phyloP scores from a whole-genome alignment of 2,888 invertebrate genomes.

The Chesias legatella region DNA sequence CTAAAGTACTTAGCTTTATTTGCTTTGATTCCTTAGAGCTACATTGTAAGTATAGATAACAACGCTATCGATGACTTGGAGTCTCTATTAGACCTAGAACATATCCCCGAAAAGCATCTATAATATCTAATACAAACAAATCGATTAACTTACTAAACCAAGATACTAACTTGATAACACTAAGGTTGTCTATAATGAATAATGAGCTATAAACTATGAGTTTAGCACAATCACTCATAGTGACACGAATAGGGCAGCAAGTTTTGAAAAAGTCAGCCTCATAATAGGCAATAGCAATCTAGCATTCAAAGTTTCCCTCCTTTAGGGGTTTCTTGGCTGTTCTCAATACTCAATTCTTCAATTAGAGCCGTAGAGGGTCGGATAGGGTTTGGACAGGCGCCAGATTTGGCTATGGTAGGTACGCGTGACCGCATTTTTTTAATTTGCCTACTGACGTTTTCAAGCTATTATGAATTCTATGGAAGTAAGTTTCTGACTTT shows the following conservation, averaged over 20 bases:
- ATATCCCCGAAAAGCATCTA: conserved; percentile 42
- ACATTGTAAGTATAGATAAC: conserved; percentile 12
- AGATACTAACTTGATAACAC: conserved; percentile 41
- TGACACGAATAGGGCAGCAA: conserved; percentile 59
- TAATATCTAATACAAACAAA: conserved; percentile 42
- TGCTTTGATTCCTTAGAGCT: conserved; percentile 9
- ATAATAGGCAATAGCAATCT: conserved; percentile 15
- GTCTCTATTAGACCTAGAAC: conserved; percentile 5
- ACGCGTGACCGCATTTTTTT: too few relatives aligned
- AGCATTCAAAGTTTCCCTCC: not conserved
- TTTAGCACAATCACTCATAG: conserved; percentile 80
- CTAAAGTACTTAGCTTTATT: conserved; percentile 6
- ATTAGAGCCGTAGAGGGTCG: too few relatives aligned
- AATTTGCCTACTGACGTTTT: too few relatives aligned
- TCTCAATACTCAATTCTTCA: too few relatives aligned
- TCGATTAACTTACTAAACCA: conserved; percentile 43
- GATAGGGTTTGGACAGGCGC: too few relatives aligned
- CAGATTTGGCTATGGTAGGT: too few relatives aligned
- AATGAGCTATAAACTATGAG: conserved; percentile 74
- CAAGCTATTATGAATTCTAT: too few relatives aligned
- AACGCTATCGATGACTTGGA: conserved; percentile 10
- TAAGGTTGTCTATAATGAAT: conserved; percentile 62
- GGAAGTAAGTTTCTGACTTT: too few relatives aligned
- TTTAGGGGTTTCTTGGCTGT: too few relatives aligned
- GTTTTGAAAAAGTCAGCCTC: conserved; percentile 27